These are phyloP conservation scores for Stenodema calcarata DNA, from an alignment of 2,888 invertebrate genomes.

Conservation along the genomic window DNA sequence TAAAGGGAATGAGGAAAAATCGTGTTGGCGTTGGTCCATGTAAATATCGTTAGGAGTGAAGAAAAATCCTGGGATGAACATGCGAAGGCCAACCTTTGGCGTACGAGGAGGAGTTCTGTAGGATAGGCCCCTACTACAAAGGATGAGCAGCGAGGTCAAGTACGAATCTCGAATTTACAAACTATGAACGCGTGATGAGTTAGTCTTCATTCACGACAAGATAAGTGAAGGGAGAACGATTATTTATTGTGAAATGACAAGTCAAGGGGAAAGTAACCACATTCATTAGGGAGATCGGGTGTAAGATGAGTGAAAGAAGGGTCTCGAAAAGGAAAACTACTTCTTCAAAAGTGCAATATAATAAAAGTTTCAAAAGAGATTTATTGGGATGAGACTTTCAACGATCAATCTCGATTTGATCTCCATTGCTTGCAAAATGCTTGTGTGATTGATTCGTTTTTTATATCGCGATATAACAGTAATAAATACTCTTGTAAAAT, in stretches of 20 bases:
- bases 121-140: background rate
- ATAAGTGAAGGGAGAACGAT: background rate
- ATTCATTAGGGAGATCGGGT: background rate
- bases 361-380: too few relatives aligned
- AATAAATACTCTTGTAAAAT: too few relatives aligned
- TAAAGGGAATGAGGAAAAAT: too few relatives aligned
- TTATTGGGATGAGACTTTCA: too few relatives aligned
- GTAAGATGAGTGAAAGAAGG: background rate
- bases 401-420: too few relatives aligned
- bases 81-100: background rate
- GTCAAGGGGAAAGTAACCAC: background rate
- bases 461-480: too few relatives aligned
- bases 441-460: too few relatives aligned
- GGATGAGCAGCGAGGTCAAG: background rate
- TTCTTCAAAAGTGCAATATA: background rate
- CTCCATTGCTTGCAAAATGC: too few relatives aligned
- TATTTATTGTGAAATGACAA: background rate
- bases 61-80: background rate
- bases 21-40: too few relatives aligned
- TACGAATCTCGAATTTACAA: background rate
- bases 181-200: background rate
- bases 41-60: background rate
- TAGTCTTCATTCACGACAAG: background rate
- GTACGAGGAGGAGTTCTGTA: background rate
- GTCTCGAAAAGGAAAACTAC: background rate